Percentiles rank a stretch among this genome's conserved stretches.
These are phyloP conservation scores for Chionodraco myersi DNA, from an alignment of 2,113 vertebrate species.

Conservation along the genomic window DNA sequence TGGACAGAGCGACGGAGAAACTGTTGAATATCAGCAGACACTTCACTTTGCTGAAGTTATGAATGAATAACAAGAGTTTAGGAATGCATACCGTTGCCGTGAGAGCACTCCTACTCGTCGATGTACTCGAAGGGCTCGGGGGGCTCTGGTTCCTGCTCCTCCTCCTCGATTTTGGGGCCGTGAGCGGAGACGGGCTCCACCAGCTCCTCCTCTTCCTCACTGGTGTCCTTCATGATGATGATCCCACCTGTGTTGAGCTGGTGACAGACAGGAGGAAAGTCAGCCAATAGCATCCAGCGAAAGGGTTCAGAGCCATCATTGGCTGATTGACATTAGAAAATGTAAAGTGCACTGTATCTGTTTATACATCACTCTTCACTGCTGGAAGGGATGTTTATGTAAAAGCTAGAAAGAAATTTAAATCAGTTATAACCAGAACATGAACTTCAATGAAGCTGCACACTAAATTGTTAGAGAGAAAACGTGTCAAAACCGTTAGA, in stretches of 20 bases:
- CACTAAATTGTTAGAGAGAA: background rate
- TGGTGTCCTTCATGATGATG: constrained; percentile 98
- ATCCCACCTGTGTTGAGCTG: constrained; percentile 97
- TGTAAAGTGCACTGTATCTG: background rate
- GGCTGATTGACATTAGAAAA: background rate
- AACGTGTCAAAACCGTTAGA: background rate
- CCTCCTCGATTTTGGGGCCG: constrained; percentile 97
- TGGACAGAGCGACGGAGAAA: no score
- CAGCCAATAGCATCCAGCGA: background rate
- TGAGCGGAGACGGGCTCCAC: constrained; percentile 98
- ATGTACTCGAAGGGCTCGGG: constrained; percentile 98
- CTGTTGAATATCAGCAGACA: background rate
- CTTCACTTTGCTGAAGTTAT: background rate
- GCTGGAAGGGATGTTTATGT: background rate
- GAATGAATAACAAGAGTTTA: constrained; percentile 21
- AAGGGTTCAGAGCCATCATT: no score
- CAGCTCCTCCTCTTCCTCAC: constrained; percentile 95
- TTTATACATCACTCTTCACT: constrained; percentile 9
- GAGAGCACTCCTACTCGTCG: constrained; percentile 87
- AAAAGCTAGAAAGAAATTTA: constrained; percentile 1
- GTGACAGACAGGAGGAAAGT: constrained; percentile 1
- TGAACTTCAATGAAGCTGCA: background rate
- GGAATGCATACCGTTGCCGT: constrained; percentile 45
- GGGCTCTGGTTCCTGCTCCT: constrained; percentile 97
- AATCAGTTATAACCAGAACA: background rate